Conservation (phyloP, 2,888 invertebrate genomes). For the Aelia acuminata region DNA sequence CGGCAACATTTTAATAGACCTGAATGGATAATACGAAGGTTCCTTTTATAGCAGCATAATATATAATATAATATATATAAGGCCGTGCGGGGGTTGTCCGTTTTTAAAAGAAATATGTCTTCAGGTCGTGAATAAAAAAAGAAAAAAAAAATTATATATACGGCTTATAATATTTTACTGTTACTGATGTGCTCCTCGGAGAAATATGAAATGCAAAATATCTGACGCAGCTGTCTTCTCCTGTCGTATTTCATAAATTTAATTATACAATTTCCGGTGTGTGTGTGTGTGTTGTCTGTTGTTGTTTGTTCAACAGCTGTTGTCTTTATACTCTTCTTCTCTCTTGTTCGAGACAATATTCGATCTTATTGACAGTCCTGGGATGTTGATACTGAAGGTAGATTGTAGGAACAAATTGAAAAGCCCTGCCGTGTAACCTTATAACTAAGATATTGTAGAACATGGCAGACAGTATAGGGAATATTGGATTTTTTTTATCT, state of each 20-base stretch:
- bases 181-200: not conserved
- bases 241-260: conserved; percentile 58
- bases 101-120: conserved; percentile 54
- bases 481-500: not conserved
- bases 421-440: not conserved
- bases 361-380: not conserved
- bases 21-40: conserved; percentile 39
- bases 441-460: not conserved
- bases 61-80: conserved; percentile 34
- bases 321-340: no score
- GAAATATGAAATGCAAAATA: conserved; percentile 59
- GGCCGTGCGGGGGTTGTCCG: not conserved
- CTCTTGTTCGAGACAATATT: not conserved
- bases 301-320: conserved; percentile 27
- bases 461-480: not conserved
- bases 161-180: conserved; percentile 5
- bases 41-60: conserved; percentile 30
- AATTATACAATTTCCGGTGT: conserved; percentile 57
- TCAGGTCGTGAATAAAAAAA: conserved; percentile 52
- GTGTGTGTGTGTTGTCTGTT: conserved; percentile 5
- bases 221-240: conserved; percentile 52
- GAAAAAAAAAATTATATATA: no score
- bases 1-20: conserved; percentile 36
- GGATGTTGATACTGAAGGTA: not conserved
- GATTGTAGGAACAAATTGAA: not conserved